phyloP scores from a whole-genome alignment of 1,140 invertebrate species.

The Leptinotarsa lineolata region DNA sequence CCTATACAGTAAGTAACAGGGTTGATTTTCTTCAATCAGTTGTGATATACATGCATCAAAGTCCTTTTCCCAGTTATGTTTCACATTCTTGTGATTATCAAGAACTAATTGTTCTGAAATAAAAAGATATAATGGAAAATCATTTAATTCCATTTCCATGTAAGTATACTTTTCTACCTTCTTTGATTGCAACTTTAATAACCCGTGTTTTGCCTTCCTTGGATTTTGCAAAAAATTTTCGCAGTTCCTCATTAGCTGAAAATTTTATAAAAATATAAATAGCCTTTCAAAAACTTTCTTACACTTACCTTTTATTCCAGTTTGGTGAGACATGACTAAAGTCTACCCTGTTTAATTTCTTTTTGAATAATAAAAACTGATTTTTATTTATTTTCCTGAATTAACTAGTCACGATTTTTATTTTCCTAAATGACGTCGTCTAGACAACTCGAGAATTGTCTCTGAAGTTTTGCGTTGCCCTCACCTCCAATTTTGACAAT shows the following conservation, averaged over 20 bases:
- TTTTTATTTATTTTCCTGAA: neutral
- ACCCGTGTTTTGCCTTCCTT: conserved; percentile 78
- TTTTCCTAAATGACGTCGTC: no score
- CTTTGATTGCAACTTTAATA: conserved; percentile 83
- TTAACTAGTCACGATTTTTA: no score
- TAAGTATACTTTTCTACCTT: conserved; percentile 64
- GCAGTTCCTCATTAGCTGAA: conserved; percentile 80
- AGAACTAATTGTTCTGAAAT: conserved; percentile 76
- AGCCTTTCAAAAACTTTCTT: conserved; percentile 28
- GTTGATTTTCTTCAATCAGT: conserved; percentile 82
- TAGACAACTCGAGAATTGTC: no score
- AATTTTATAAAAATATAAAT: conserved; percentile 41
- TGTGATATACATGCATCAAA: conserved; percentile 81
- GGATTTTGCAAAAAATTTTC: conserved; percentile 81
- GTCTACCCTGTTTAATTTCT: neutral
- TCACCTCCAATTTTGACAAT: no score
- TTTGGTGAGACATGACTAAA: conserved; percentile 74
- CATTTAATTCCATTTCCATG: conserved; percentile 16
- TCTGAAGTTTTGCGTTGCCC: no score
- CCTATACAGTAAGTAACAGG: conserved; percentile 91
- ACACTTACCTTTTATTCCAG: conserved; percentile 70
- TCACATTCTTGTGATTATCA: conserved; percentile 67
- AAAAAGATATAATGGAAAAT: conserved; percentile 32
- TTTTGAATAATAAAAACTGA: neutral
- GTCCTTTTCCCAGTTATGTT: conserved; percentile 84